Percentiles rank a stretch among this genome's conserved stretches.
Conservation (phyloP, 2,888 invertebrate genomes). For the Nemotelus pantherinus region DNA sequence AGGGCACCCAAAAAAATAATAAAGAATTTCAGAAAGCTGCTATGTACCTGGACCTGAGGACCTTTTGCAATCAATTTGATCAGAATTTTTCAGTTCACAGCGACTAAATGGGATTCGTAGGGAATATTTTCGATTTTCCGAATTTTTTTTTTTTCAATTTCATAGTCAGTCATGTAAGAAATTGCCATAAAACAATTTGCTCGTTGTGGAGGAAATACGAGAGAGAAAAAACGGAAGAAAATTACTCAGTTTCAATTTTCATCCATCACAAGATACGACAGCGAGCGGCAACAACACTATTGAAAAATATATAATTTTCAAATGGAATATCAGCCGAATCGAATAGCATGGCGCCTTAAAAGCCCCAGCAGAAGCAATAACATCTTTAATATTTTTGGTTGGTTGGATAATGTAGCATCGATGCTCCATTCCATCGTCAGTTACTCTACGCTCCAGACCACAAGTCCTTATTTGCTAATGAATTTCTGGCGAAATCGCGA, state of each 20-base stretch:
- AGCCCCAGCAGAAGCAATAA: not conserved
- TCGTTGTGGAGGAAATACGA: constrained; percentile 17
- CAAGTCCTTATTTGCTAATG: constrained; percentile 34
- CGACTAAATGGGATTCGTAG: not conserved
- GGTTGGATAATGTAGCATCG: no score
- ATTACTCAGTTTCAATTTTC: constrained; percentile 39
- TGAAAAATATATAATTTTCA: not conserved
- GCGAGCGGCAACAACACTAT: not conserved
- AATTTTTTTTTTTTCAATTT: constrained; percentile 5
- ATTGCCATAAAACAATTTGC: constrained; percentile 30
- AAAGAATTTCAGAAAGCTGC: not conserved
- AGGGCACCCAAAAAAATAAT: not conserved
- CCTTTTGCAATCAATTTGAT: constrained; percentile 36
- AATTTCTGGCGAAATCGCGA: constrained; percentile 37
- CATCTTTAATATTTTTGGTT: constrained; percentile 17
- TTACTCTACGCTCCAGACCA: no score
- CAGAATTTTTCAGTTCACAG: not conserved
- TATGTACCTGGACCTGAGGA: not conserved
- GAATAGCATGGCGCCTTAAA: no score
- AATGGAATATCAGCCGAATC: not conserved
- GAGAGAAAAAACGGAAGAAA: constrained; percentile 11
- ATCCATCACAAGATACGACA: not conserved
- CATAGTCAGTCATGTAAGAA: constrained; percentile 23
- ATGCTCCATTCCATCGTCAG: no score
- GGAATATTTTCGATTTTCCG: not conserved